Conservation (phyloP, 2,113 vertebrate species). For the Peromyscus californicus region DNA sequence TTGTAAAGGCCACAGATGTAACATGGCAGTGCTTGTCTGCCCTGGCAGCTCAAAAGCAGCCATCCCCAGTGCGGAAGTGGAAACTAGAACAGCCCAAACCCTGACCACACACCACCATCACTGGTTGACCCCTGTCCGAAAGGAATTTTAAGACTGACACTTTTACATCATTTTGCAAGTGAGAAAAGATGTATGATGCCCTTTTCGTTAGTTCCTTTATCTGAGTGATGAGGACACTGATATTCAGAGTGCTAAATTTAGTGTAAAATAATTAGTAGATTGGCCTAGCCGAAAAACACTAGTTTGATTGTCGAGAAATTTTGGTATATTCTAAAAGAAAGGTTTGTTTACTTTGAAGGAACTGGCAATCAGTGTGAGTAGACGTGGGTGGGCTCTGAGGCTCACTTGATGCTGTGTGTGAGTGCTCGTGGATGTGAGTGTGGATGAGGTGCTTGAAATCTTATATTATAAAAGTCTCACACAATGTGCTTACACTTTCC, state of each 20-base stretch:
- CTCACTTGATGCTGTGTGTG: conserved; percentile 26
- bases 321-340: conserved; percentile 54
- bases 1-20: conserved; percentile 1
- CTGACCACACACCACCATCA: background rate
- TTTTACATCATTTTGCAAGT: background rate
- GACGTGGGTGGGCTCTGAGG: background rate
- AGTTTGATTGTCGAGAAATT: conserved; percentile 52
- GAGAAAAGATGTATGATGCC: background rate
- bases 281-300: conserved; percentile 42
- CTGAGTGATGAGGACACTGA: background rate
- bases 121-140: background rate
- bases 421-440: conserved; percentile 10
- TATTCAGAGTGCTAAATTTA: conserved; percentile 33
- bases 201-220: background rate
- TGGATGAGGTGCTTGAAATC: conserved; percentile 36
- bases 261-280: conserved; percentile 46
- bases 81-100: background rate
- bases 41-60: background rate
- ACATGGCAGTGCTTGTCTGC: background rate
- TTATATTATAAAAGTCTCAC: background rate
- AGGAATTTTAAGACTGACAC: conserved; percentile 39
- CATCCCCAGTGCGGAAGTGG: background rate
- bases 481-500: background rate
- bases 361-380: background rate
- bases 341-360: conserved; percentile 45